Conservation (phyloP, 2,888 invertebrate genomes). For the Chromoteleia sp. region DNA sequence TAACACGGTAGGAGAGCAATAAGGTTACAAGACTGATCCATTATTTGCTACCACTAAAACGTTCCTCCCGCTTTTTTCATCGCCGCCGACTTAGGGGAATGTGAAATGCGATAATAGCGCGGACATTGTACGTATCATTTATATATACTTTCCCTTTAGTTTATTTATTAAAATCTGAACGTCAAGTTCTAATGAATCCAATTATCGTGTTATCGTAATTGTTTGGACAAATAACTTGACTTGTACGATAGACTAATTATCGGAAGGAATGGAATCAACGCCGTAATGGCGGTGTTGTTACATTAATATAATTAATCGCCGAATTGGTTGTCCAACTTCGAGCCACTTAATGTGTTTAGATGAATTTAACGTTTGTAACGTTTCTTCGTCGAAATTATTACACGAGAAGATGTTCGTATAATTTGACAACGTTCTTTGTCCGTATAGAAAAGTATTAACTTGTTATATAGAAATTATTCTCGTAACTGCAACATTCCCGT, state of each 20-base stretch:
- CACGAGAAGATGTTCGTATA: no score
- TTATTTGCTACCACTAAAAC: constrained; percentile 75
- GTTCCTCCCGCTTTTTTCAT: constrained; percentile 63
- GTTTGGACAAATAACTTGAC: not conserved
- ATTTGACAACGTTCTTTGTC: no score
- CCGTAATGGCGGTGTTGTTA: no score
- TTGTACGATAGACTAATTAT: not conserved
- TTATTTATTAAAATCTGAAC: constrained; percentile 47
- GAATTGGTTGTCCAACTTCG: no score
- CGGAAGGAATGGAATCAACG: no score
- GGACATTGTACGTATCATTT: constrained; percentile 53
- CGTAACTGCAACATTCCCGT: no score
- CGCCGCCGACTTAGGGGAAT: constrained; percentile 57
- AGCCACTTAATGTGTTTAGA: no score
- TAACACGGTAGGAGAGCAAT: constrained; percentile 76
- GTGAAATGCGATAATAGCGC: constrained; percentile 63
- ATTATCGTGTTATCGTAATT: constrained; percentile 35
- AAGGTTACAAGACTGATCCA: constrained; percentile 77
- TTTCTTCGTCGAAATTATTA: no score
- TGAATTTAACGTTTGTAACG: no score
- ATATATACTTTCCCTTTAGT: constrained; percentile 32
- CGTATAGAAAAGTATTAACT: no score
- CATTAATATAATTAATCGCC: no score
- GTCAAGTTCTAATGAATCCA: constrained; percentile 10
- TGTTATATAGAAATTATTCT: no score